phyloP scores from a whole-genome alignment of 1,140 invertebrate genomes.

The Camponotus pennsylvanicus region DNA sequence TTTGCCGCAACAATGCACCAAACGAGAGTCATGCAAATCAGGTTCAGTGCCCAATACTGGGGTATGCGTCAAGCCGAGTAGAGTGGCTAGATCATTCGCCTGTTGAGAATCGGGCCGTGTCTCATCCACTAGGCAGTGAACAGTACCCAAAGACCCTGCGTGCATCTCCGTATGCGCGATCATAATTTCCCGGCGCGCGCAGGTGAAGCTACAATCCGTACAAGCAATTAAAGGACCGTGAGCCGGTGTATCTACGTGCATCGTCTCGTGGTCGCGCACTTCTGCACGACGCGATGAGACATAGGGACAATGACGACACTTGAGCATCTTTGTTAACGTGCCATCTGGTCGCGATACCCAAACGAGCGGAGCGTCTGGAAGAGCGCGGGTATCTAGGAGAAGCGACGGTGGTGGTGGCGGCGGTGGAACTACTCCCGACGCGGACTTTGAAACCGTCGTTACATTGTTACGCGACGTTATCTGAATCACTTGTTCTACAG shows the following conservation, averaged over 20 bases:
- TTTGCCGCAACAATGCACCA: conserved; percentile 87
- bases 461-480: conserved; percentile 68
- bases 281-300: conserved; percentile 92
- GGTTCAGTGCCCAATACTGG: conserved; percentile 79
- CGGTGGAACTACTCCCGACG: conserved; percentile 68
- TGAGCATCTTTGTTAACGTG: conserved; percentile 93
- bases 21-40: conserved; percentile 78
- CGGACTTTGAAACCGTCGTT: conserved; percentile 57
- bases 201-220: conserved; percentile 93
- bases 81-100: conserved; percentile 87
- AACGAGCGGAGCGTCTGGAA: conserved; percentile 88
- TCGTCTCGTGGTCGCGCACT: conserved; percentile 94
- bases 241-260: conserved; percentile 89
- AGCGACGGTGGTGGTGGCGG: conserved; percentile 79
- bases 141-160: conserved; percentile 89
- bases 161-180: conserved; percentile 93
- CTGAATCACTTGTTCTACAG: conserved; percentile 63
- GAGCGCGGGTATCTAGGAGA: conserved; percentile 83
- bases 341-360: conserved; percentile 91
- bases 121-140: conserved; percentile 90
- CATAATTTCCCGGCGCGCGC: conserved; percentile 91
- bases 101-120: conserved; percentile 88
- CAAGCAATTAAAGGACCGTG: conserved; percentile 86
- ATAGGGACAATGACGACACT: conserved; percentile 94
- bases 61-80: conserved; percentile 76